Percentiles rank a stretch among this genome's conserved stretches.
Evolutionary conservation across 1,140 invertebrate genomes (phyloP).

Genomic region (Physella acuta): DNA sequence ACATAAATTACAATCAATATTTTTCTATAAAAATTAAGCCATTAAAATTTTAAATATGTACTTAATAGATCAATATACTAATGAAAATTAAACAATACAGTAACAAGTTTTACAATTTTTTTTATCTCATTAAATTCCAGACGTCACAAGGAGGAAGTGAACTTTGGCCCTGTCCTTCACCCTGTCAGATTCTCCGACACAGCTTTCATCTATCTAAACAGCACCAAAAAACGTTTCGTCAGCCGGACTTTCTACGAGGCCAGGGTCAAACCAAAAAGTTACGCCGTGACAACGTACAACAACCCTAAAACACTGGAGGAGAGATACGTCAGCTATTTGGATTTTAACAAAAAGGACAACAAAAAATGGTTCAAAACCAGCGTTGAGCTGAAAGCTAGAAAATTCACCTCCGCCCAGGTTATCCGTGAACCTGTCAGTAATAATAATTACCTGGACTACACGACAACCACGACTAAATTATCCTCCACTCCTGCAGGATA

Average conservation of each 20-base stretch:
- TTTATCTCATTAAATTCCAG: constrained; percentile 8
- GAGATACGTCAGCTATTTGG: constrained; percentile 35
- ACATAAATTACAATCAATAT: too few relatives aligned
- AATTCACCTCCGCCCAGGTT: constrained; percentile 35
- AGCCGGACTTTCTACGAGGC: constrained; percentile 46
- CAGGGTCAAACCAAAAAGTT: constrained; percentile 34
- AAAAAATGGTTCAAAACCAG: constrained; percentile 45
- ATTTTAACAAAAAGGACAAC: constrained; percentile 42
- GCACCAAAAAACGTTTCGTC: constrained; percentile 38
- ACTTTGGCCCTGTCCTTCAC: constrained; percentile 34
- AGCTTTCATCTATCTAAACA: constrained; percentile 38
- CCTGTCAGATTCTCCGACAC: constrained; percentile 39
- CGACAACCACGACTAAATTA: background rate
- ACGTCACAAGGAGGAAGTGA: constrained; percentile 38
- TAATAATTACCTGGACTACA: constrained; percentile 4
- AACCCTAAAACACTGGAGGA: constrained; percentile 36
- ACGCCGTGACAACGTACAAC: constrained; percentile 39
- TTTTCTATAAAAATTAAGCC: too few relatives aligned
- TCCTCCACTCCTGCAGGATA: background rate
- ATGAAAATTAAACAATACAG: background rate
- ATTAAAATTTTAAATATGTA: background rate
- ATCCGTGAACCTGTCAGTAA: constrained; percentile 1
- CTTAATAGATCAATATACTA: background rate
- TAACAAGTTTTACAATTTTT: too few relatives aligned
- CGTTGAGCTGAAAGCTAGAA: constrained; percentile 43